These are phyloP conservation scores for Goniozus legneri DNA, from an alignment of 1,140 invertebrate species.

Conservation along the genomic window DNA sequence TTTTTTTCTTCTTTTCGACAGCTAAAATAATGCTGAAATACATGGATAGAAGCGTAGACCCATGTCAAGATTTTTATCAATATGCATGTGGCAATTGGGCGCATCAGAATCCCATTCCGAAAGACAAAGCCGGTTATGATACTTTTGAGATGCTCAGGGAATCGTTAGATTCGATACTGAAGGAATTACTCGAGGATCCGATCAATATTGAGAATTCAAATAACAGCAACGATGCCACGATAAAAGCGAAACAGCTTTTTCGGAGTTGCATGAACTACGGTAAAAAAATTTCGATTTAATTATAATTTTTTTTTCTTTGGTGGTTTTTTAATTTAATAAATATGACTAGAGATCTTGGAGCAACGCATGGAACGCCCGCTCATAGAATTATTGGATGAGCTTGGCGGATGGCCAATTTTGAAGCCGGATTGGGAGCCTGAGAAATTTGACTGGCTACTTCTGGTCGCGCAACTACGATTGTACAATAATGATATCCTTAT, in stretches of 20 bases:
- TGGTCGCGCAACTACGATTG: conserved; percentile 71
- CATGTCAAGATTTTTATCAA: conserved; percentile 89
- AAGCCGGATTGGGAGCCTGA: conserved; percentile 60
- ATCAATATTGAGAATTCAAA: conserved; percentile 22
- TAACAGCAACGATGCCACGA: conserved; percentile 57
- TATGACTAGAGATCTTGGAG: conserved; percentile 60
- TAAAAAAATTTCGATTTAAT: conserved; percentile 33
- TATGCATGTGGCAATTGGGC: conserved; percentile 89
- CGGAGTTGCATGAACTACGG: conserved; percentile 81
- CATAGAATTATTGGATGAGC: conserved; percentile 64
- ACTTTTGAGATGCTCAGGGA: conserved; percentile 80
- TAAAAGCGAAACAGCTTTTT: conserved; percentile 78
- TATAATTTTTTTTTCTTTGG: background rate
- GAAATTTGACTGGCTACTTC: conserved; percentile 71
- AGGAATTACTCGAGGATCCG: conserved; percentile 62
- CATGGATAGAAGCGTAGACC: conserved; percentile 75
- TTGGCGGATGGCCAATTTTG: conserved; percentile 86
- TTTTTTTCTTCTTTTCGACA: no score
- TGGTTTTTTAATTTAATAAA: conserved; percentile 13
- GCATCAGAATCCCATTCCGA: conserved; percentile 77
- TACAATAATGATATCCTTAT: conserved; percentile 83
- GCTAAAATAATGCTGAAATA: conserved; percentile 69
- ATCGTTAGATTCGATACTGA: conserved; percentile 67
- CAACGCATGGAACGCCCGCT: conserved; percentile 69
- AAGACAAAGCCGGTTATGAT: conserved; percentile 76